phyloP scores from a whole-genome alignment of 1,140 invertebrate genomes.

The Thalassaphorura encarpata region DNA sequence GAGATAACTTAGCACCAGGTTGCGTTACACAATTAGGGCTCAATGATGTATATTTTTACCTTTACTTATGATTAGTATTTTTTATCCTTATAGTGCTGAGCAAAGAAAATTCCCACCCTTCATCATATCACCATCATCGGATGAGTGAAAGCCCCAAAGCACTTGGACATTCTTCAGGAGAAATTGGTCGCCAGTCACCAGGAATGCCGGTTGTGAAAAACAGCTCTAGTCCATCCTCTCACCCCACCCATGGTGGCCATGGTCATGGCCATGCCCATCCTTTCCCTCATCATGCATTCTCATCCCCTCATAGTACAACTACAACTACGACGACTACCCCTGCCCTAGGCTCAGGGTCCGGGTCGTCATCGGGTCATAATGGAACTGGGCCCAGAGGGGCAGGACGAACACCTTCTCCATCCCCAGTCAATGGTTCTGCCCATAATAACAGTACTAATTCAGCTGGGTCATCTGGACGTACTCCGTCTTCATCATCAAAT shows the following conservation, averaged over 20 bases:
- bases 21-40: neutral
- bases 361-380: neutral
- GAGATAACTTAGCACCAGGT: neutral
- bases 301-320: slow-evolving; percentile 22
- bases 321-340: neutral
- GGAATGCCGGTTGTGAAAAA: neutral
- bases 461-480: slow-evolving; percentile 14
- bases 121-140: slow-evolving; percentile 14
- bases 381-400: neutral
- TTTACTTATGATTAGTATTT: too few relatives aligned
- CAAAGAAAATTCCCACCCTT: slow-evolving; percentile 18
- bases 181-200: slow-evolving; percentile 1
- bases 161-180: too few relatives aligned
- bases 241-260: neutral
- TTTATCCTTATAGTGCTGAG: slow-evolving; percentile 17
- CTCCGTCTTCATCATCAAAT: slow-evolving; percentile 23
- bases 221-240: neutral
- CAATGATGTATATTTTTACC: too few relatives aligned
- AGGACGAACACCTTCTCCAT: slow-evolving; percentile 14
- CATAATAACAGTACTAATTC: slow-evolving; percentile 13
- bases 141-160: slow-evolving; percentile 30
- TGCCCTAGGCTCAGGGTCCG: too few relatives aligned
- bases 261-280: too few relatives aligned
- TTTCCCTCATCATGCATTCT: slow-evolving; percentile 17
- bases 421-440: slow-evolving; percentile 4